These are phyloP conservation scores for Sussaba pulchella DNA, from an alignment of 2,888 invertebrate species.

Conservation along the genomic window DNA sequence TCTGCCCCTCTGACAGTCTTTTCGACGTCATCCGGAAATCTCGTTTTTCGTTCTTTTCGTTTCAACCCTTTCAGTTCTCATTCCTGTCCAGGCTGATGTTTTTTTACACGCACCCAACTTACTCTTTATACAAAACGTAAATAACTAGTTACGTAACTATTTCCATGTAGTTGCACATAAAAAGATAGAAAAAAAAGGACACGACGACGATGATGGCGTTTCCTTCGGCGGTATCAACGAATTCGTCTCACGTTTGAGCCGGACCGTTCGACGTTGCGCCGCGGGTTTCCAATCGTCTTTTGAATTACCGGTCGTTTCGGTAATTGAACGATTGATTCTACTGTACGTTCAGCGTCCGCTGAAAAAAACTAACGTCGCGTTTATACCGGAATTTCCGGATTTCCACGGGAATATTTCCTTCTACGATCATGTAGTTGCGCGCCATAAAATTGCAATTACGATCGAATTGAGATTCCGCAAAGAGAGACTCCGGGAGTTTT, in stretches of 20 bases:
- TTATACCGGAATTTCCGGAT: conserved; percentile 24
- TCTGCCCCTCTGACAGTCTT: conserved; percentile 55
- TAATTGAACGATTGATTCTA: conserved; percentile 56
- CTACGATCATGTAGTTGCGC: conserved; percentile 27
- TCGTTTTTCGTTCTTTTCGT: conserved; percentile 55
- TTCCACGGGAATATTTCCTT: conserved; percentile 27
- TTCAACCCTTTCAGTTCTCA: conserved; percentile 8
- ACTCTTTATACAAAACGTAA: neutral
- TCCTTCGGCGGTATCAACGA: conserved; percentile 7
- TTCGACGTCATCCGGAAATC: conserved; percentile 67
- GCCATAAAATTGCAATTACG: conserved; percentile 13
- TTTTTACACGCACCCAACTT: neutral
- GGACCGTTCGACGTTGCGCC: conserved; percentile 33
- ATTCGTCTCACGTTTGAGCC: conserved; percentile 46
- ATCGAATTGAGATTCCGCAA: conserved; percentile 15
- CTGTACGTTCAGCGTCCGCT: conserved; percentile 3
- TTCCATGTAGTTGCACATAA: neutral
- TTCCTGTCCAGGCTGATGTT: neutral
- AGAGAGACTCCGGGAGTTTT: too few relatives aligned
- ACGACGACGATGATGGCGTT: neutral
- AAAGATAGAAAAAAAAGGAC: neutral
- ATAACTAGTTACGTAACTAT: too few relatives aligned
- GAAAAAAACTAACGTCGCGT: conserved; percentile 1
- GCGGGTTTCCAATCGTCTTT: conserved; percentile 35
- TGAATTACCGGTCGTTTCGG: conserved; percentile 53